A percentile compares a stretch with the other conserved stretches of the same genome.
Conservation (phyloP, 2,888 invertebrate genomes). For the Brachylomia viminalis region DNA sequence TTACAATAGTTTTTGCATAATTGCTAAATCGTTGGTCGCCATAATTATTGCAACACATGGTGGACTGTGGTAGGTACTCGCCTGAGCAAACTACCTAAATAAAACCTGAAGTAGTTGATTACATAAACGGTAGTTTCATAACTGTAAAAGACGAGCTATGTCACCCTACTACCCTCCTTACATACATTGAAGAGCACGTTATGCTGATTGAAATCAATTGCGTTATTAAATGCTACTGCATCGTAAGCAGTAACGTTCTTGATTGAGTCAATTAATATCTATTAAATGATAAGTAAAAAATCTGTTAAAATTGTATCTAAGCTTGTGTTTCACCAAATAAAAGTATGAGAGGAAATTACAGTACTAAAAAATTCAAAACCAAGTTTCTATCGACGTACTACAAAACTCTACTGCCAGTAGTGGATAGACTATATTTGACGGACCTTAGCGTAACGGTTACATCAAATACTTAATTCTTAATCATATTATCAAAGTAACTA, state of each 20-base stretch:
- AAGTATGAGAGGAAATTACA: no score
- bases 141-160: conserved; percentile 46
- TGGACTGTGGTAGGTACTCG: no score
- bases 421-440: not conserved
- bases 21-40: not conserved
- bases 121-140: conserved; percentile 52
- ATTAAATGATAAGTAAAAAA: not conserved
- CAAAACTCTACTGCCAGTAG: not conserved
- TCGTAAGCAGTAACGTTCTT: not conserved
- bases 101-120: conserved; percentile 26
- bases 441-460: not conserved
- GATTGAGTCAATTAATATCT: not conserved
- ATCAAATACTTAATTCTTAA: not conserved
- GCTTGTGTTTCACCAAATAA: not conserved
- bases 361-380: not conserved
- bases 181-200: conserved; percentile 36
- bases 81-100: conserved; percentile 18
- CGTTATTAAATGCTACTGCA: conserved; percentile 4
- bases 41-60: conserved; percentile 2
- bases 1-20: not conserved
- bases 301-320: not conserved
- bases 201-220: conserved; percentile 37
- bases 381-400: not conserved
- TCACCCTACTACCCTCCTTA: conserved; percentile 44
- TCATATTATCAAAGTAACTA: conserved; percentile 3